Percentiles rank a stretch among this genome's conserved stretches.
Evolutionary conservation across 1,140 invertebrate genomes (phyloP).

Genomic region (Aphis gossypii): DNA sequence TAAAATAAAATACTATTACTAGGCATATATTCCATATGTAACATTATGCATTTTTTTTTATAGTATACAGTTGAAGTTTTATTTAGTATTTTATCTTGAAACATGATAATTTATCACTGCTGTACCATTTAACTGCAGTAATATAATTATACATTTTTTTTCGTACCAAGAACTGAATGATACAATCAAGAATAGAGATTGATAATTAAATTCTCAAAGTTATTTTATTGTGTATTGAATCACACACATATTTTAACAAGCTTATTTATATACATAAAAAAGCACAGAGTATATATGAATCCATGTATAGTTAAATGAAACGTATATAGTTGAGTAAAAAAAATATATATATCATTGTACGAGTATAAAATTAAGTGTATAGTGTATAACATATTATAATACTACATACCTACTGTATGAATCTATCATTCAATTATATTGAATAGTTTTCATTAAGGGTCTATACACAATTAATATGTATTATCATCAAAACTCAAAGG

Average conservation of each 20-base stretch:
- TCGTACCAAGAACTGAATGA: not conserved
- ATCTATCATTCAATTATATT: not conserved
- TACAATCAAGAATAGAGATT: not conserved
- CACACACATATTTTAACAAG: not conserved
- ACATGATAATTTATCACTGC: not conserved
- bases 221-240: not conserved
- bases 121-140: not conserved
- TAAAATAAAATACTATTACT: not conserved
- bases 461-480: slow-evolving; percentile 12
- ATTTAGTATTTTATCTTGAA: not conserved
- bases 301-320: not conserved
- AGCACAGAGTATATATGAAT: not conserved
- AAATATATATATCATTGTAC: not conserved
- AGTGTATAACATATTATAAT: not conserved
- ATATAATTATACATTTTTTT: not conserved
- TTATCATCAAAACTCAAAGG: not conserved
- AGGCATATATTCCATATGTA: not conserved
- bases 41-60: not conserved
- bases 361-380: not conserved
- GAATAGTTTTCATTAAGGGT: slow-evolving; percentile 13
- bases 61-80: not conserved
- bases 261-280: slow-evolving; percentile 12
- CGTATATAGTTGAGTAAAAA: not conserved
- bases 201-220: not conserved
- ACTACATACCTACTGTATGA: not conserved